These are phyloP conservation scores for Drosophila orena DNA, from an alignment of 1,140 invertebrate species.

Conservation along the genomic window DNA sequence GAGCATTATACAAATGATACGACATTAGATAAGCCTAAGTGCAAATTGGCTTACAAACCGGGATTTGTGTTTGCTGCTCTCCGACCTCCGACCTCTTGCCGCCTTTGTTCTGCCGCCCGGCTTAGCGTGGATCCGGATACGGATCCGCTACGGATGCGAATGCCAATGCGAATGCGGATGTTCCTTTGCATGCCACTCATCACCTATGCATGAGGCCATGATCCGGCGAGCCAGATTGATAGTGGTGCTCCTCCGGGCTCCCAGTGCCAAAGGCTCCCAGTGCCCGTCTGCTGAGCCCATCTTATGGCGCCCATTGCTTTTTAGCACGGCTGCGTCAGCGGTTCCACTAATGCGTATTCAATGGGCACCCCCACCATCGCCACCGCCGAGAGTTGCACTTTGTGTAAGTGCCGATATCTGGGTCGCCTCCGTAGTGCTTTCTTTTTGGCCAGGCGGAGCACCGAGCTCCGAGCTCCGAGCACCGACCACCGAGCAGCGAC, in stretches of 20 bases:
- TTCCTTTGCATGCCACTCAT: conserved; percentile 43
- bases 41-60: conserved; percentile 85
- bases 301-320: conserved; percentile 59
- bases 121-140: conserved; percentile 20
- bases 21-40: conserved; percentile 85
- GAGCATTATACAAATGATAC: conserved; percentile 85
- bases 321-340: conserved; percentile 26
- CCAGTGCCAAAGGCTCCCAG: neutral
- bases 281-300: conserved; percentile 13
- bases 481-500: neutral
- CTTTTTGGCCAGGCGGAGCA: conserved; percentile 18
- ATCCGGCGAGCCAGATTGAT: conserved; percentile 11
- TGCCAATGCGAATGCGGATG: neutral
- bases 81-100: neutral
- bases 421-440: conserved; percentile 28
- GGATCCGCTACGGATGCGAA: neutral
- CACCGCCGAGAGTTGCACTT: neutral
- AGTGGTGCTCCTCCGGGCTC: conserved; percentile 9
- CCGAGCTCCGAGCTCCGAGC: neutral
- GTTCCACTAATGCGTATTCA: conserved; percentile 35
- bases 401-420: conserved; percentile 10
- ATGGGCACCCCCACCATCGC: neutral
- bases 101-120: conserved; percentile 8
- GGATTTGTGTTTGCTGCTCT: conserved; percentile 71
- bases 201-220: conserved; percentile 38